A percentile compares a stretch with the other conserved stretches of the same genome.
Evolutionary conservation across 2,113 vertebrate species (phyloP).

Genomic region (Spheniscus mendiculus): DNA sequence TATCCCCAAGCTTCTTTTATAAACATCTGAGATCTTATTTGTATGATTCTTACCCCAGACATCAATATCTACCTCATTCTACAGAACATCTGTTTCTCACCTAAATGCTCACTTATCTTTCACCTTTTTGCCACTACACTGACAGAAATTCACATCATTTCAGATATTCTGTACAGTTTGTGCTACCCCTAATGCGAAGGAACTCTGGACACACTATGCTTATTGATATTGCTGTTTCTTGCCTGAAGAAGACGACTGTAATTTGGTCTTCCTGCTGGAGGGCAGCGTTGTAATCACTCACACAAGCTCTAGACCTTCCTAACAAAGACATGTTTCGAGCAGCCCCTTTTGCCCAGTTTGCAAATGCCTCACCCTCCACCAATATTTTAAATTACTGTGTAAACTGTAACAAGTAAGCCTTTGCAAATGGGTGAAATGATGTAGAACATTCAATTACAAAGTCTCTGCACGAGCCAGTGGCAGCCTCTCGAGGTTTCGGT

Average conservation of each 20-base stretch:
- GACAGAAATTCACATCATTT: not conserved
- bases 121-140: not conserved
- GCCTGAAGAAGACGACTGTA: not conserved
- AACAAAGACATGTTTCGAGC: not conserved
- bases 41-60: not conserved
- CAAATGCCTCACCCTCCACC: not conserved
- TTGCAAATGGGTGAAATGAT: not conserved
- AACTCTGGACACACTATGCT: not conserved
- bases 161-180: not conserved
- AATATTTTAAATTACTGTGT: not conserved
- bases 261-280: not conserved
- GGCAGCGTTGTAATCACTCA: not conserved
- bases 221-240: fast-evolving
- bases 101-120: not conserved
- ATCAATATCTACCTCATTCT: not conserved
- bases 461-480: not conserved
- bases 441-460: slow-evolving; percentile 20
- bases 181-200: fast-evolving
- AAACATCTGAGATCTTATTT: not conserved
- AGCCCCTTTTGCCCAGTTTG: not conserved
- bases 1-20: not conserved
- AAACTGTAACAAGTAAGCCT: not conserved
- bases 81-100: not conserved
- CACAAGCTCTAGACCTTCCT: not conserved
- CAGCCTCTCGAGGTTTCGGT: not conserved